A percentile compares a stretch with the other conserved stretches of the same genome.
Conservation (phyloP, 2,888 invertebrate genomes). For the Drosophila prostipennis region DNA sequence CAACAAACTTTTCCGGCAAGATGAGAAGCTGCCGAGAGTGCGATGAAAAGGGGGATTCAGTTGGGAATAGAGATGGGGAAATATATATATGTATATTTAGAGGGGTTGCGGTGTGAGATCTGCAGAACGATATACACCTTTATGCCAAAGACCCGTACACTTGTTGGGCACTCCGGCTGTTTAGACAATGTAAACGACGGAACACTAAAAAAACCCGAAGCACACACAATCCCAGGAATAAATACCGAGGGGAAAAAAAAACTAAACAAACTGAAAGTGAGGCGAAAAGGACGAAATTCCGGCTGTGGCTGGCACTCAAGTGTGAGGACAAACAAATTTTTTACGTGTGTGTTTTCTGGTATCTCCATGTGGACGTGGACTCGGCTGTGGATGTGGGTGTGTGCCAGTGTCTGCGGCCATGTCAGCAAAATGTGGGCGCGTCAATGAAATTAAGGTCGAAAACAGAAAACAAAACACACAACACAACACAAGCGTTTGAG, state of each 20-base stretch:
- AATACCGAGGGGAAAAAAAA: constrained; percentile 44
- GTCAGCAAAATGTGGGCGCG: constrained; percentile 63
- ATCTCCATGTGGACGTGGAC: neutral
- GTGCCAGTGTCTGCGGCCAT: constrained; percentile 33
- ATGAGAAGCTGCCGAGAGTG: constrained; percentile 43
- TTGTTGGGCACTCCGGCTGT: constrained; percentile 65
- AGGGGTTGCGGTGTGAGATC: constrained; percentile 2
- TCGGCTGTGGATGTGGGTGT: neutral
- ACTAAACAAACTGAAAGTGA: constrained; percentile 68
- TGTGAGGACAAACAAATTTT: constrained; percentile 65
- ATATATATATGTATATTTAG: neutral
- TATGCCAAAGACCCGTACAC: constrained; percentile 47
- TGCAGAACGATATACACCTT: constrained; percentile 45
- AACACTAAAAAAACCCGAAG: constrained; percentile 24
- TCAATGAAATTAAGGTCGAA: constrained; percentile 65
- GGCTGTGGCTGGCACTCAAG: constrained; percentile 57
- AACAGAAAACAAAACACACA: constrained; percentile 18
- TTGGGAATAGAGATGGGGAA: constrained; percentile 26
- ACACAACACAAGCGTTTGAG: constrained; percentile 35
- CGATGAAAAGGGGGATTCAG: constrained; percentile 35
- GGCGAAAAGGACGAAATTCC: constrained; percentile 31
- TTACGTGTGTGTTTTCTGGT: constrained; percentile 19
- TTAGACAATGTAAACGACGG: constrained; percentile 77
- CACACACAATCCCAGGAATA: constrained; percentile 30
- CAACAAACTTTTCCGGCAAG: constrained; percentile 36